phyloP scores from a whole-genome alignment of 2,113 vertebrate species.

The Carettochelys insculpta region DNA sequence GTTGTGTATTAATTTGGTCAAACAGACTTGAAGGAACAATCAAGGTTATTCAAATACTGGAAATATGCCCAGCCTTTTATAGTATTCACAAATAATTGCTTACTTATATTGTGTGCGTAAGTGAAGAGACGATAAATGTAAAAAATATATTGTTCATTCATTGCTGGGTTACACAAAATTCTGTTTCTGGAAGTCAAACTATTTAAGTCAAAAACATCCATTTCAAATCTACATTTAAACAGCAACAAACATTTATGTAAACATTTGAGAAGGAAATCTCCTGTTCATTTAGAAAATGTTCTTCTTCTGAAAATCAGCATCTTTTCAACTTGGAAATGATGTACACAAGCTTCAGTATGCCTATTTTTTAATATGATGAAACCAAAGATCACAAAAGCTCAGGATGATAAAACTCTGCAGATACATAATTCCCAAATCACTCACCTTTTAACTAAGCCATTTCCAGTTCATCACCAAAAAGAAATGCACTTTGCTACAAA shows the following conservation, averaged over 20 bases:
- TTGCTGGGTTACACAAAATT: constrained; percentile 69
- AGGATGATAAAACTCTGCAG: constrained; percentile 56
- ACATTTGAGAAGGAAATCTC: constrained; percentile 72
- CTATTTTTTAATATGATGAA: constrained; percentile 54
- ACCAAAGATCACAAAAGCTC: constrained; percentile 49
- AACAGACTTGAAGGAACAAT: constrained; percentile 71
- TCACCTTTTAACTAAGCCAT: constrained; percentile 51
- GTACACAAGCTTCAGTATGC: constrained; percentile 45
- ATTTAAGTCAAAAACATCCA: constrained; percentile 69
- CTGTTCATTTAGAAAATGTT: constrained; percentile 66
- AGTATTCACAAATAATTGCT: constrained; percentile 76
- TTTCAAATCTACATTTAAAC: constrained; percentile 79
- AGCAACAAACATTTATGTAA: constrained; percentile 81
- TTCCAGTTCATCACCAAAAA: constrained; percentile 76
- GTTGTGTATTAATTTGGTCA: constrained; percentile 74
- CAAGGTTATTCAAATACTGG: constrained; percentile 74
- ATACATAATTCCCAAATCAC: constrained; percentile 63
- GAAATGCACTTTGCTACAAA: constrained; percentile 81
- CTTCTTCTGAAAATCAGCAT: constrained; percentile 59
- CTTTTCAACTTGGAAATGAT: constrained; percentile 58
- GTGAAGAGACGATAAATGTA: constrained; percentile 77
- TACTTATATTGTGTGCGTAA: constrained; percentile 72
- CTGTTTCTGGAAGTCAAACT: constrained; percentile 68
- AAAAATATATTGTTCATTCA: constrained; percentile 79
- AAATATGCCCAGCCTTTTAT: constrained; percentile 78